Evolutionary conservation across 2,797 vertebrate genomes (phyloP).

Genomic region (Neoniphon sammara): DNA sequence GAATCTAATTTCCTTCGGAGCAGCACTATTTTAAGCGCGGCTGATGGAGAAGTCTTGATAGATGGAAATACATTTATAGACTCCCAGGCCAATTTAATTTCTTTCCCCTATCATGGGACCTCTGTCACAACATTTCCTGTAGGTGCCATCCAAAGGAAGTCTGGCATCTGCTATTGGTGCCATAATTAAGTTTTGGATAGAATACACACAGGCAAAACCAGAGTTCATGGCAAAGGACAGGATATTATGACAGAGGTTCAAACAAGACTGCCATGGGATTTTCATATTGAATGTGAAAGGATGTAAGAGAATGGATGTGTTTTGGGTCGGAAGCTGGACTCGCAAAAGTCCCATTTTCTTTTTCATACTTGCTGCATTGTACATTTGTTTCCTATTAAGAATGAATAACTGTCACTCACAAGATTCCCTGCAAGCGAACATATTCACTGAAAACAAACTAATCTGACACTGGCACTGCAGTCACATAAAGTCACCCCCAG

Average conservation of each 20-base stretch:
- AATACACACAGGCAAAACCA: constrained; percentile 57
- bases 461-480: constrained; percentile 39
- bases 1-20: constrained; percentile 63
- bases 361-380: not conserved
- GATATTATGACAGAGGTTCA: constrained; percentile 66
- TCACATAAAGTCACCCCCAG: constrained; percentile 51
- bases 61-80: constrained; percentile 63
- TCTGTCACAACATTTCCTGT: constrained; percentile 76
- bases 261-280: constrained; percentile 29
- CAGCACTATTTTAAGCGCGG: constrained; percentile 49
- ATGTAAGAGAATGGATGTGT: constrained; percentile 3
- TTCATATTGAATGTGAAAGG: constrained; percentile 24
- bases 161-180: constrained; percentile 76
- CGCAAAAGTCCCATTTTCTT: not conserved
- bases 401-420: not conserved
- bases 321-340: not conserved
- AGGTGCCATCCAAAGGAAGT: constrained; percentile 81
- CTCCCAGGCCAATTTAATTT: constrained; percentile 60
- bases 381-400: not conserved
- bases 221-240: constrained; percentile 75
- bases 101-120: constrained; percentile 66
- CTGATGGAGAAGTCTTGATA: constrained; percentile 41
- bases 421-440: not conserved
- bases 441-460: constrained; percentile 28
- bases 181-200: constrained; percentile 72